These are phyloP conservation scores for Liodrosophila aerea DNA, from an alignment of 2,888 invertebrate species.

Conservation along the genomic window DNA sequence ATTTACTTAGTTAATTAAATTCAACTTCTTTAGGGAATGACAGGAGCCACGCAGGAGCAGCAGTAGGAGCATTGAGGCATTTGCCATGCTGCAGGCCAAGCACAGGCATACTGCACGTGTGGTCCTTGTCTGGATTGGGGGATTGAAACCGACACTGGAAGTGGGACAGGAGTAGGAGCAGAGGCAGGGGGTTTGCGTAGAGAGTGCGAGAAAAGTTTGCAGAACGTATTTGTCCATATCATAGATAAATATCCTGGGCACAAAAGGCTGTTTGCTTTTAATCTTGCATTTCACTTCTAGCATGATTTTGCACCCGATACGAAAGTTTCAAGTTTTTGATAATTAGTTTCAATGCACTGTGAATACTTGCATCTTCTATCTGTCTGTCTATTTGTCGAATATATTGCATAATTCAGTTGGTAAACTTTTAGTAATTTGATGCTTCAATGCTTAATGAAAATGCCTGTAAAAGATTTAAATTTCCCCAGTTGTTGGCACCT, in stretches of 20 bases:
- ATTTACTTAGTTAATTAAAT: conserved; percentile 79
- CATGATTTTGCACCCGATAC: no score
- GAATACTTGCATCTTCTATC: neutral
- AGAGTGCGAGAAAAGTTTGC: conserved; percentile 47
- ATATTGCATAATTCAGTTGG: conserved; percentile 47
- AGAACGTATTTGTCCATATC: conserved; percentile 59
- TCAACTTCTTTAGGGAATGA: conserved; percentile 55
- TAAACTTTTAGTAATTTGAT: conserved; percentile 55
- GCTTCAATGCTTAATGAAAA: conserved; percentile 60
- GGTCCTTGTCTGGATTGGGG: conserved; percentile 16
- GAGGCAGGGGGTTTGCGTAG: conserved; percentile 8
- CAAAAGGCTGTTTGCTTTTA: conserved; percentile 64
- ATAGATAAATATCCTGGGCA: conserved; percentile 53
- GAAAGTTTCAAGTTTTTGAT: neutral
- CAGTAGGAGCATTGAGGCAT: conserved; percentile 13
- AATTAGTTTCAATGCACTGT: neutral
- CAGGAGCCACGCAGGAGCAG: conserved; percentile 13
- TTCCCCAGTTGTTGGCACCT: conserved; percentile 39
- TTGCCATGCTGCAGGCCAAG: conserved; percentile 32
- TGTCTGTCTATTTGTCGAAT: conserved; percentile 12
- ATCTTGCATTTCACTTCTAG: conserved; percentile 46
- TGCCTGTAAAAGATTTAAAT: conserved; percentile 52
- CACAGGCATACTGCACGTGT: conserved; percentile 18
- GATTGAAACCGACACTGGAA: conserved; percentile 9
- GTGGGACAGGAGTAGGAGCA: conserved; percentile 1